phyloP scores from a whole-genome alignment of 2,113 vertebrate genomes.

The Ursus arctos region DNA sequence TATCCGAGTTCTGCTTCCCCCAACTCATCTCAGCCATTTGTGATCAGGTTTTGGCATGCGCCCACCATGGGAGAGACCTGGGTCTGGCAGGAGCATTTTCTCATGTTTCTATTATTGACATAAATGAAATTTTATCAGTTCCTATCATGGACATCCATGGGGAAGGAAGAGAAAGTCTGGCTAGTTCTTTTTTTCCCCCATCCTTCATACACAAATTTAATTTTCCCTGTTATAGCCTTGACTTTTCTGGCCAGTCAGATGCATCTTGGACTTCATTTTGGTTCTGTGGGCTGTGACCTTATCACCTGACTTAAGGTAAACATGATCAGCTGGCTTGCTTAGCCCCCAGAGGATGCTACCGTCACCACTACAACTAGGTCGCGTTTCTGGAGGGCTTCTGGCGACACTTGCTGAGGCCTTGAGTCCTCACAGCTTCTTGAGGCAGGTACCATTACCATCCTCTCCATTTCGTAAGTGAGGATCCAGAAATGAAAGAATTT shows the following conservation, averaged over 20 bases:
- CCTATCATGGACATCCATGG: not conserved
- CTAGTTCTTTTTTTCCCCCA: not conserved
- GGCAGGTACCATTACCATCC: not conserved
- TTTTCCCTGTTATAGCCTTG: not conserved
- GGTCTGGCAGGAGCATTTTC: not conserved
- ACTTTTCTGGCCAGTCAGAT: not conserved
- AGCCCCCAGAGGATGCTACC: not conserved
- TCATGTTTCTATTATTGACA: not conserved
- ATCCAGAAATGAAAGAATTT: not conserved
- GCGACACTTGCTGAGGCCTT: not conserved
- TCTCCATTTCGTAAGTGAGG: not conserved
- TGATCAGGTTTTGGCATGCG: not conserved
- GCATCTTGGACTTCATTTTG: not conserved
- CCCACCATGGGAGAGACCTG: not conserved
- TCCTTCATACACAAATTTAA: not conserved
- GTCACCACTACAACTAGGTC: not conserved
- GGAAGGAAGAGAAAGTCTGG: slow-evolving; percentile 32
- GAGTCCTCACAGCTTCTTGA: not conserved
- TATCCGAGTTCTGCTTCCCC: not conserved
- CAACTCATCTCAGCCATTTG: not conserved
- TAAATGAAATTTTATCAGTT: not conserved
- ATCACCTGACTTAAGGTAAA: slow-evolving; percentile 14
- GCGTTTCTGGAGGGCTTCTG: not conserved
- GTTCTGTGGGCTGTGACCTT: not conserved
- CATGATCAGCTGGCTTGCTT: not conserved